Evolutionary conservation across 2,113 vertebrate genomes (phyloP).

Genomic region (Saiga tatarica): DNA sequence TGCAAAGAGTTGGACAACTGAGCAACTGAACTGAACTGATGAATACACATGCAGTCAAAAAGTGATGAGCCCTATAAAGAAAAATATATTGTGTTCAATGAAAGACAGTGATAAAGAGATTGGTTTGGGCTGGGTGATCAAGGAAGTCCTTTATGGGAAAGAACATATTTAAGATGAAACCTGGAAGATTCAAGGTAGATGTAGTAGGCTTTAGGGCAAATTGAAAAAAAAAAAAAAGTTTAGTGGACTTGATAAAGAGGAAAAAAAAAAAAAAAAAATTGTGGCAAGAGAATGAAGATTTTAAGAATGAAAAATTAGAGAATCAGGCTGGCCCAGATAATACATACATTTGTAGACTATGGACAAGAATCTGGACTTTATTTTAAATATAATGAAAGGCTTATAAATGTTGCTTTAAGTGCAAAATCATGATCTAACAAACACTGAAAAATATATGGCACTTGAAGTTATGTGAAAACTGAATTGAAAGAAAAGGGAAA

Average conservation of each 20-base stretch:
- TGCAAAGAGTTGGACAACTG: neutral
- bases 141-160: neutral
- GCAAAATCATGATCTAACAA: neutral
- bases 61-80: neutral
- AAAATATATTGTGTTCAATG: neutral
- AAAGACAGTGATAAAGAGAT: neutral
- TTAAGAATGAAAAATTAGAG: neutral
- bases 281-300: neutral
- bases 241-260: neutral
- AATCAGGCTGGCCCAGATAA: neutral
- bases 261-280: neutral
- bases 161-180: neutral
- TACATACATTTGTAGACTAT: neutral
- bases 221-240: neutral
- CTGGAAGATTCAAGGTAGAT: neutral
- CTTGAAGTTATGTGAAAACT: neutral
- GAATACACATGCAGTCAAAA: neutral
- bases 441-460: neutral
- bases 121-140: neutral
- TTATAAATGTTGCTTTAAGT: neutral
- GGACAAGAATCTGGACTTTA: neutral
- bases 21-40: neutral
- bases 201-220: neutral
- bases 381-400: neutral
- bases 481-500: neutral